Evolutionary conservation across 2,888 invertebrate genomes (phyloP), one percentile per base, ranked within the genome.

Genomic region (Caenorhabditis zanzibari): DNA sequence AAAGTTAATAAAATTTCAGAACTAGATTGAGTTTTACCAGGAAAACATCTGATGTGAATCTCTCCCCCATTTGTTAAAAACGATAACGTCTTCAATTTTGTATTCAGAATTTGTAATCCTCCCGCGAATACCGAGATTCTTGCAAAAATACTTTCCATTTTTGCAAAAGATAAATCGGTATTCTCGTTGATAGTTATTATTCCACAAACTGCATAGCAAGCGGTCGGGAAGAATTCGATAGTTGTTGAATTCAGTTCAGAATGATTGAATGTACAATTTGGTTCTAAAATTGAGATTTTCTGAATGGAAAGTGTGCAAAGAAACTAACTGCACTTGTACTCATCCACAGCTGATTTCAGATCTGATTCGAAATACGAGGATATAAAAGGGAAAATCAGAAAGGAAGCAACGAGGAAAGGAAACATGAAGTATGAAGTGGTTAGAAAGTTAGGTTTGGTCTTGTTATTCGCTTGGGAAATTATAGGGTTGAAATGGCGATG

Each of bases 1-100:
- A 69, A 16, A 19, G 10, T 16, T 16, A 35, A n/a, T 22, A 38
- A 16, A 24, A 9, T 6, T 68, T 32, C 1, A 52, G 52, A 22
- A 35, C n/a, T 1, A n/a, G 4, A 24, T 4, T 26, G 7, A 24
- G n/a, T 26, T 26, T 32, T 32, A 71, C 58, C 12, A 1, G 44
- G 28, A 35, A n/a, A 26, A 69, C 59, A 59, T n/a, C n/a, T n/a
- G n/a, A n/a, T n/a, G 22, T 24, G 14, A 5, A 52, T n/a, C n/a
- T n/a, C n/a, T n/a, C n/a, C n/a, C n/a, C n/a, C n/a, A n/a, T n/a
- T 38, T 44, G 5, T 12, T 4, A 69, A 16, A 56, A 69, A 69
- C 1, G 69, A 69, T 24, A 71, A 22, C 32, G 44, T 32, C 9
- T 44, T 41, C 1, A 71, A 24, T 12, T 16, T 71, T 0, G 71